Evolutionary conservation across 2,888 invertebrate genomes (phyloP).

Genomic region (Melinaea marsaeus): DNA sequence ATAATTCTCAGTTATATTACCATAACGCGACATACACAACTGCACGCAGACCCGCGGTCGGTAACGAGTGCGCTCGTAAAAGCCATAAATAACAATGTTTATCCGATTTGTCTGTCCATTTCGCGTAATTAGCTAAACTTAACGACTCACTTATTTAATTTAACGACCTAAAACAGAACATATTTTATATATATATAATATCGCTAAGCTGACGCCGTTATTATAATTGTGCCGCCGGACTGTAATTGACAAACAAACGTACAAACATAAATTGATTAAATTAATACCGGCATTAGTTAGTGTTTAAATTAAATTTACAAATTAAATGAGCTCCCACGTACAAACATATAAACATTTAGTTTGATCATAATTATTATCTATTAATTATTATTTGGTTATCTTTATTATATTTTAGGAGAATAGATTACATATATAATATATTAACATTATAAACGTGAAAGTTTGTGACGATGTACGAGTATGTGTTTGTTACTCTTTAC

Average conservation of each 20-base stretch:
- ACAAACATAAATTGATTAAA: slow-evolving; percentile 27
- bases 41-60: slow-evolving; percentile 29
- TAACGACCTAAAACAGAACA: slow-evolving; percentile 36
- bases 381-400: slow-evolving; percentile 1
- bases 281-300: slow-evolving; percentile 26
- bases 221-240: slow-evolving; percentile 25
- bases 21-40: slow-evolving; percentile 20
- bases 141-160: slow-evolving; percentile 43
- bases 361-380: slow-evolving; percentile 2
- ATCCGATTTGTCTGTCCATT: slow-evolving; percentile 44
- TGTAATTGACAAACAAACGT: slow-evolving; percentile 33
- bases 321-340: neutral
- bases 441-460: neutral
- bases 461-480: too few species aligned
- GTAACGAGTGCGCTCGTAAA: slow-evolving; percentile 33
- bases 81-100: slow-evolving; percentile 43
- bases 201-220: slow-evolving; percentile 25
- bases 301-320: slow-evolving; percentile 21
- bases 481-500: too few species aligned
- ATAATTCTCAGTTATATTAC: slow-evolving; percentile 8
- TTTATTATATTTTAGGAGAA: neutral
- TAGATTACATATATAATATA: neutral
- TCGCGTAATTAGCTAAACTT: slow-evolving; percentile 42
- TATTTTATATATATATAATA: slow-evolving; percentile 21
- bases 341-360: neutral